A percentile compares a stretch with the other conserved stretches of the same genome.
Evolutionary conservation across 2,888 invertebrate species (phyloP).

Genomic region (Morpho achilles): DNA sequence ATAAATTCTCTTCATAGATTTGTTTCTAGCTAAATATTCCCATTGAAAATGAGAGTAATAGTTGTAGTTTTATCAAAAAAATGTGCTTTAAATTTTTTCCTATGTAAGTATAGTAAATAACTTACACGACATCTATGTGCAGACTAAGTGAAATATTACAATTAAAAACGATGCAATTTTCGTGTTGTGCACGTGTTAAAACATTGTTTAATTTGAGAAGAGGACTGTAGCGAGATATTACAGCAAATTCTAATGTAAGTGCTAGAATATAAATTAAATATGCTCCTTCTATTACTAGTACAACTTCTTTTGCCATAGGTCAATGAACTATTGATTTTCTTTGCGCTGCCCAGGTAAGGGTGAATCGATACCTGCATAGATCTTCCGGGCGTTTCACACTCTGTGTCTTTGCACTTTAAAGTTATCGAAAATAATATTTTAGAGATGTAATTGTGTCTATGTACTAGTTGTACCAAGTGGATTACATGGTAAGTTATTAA

Average conservation of each 20-base stretch:
- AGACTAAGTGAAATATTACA: not conserved
- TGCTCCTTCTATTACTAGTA: not conserved
- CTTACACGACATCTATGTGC: not conserved
- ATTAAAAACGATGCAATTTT: conserved; percentile 12
- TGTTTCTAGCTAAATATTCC: no score
- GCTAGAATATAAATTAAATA: not conserved
- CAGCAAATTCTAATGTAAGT: conserved; percentile 8
- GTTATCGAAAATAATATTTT: not conserved
- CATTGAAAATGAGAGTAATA: no score
- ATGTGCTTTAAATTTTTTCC: not conserved
- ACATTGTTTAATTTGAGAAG: conserved; percentile 1
- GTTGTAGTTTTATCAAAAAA: not conserved
- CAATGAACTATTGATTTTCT: conserved; percentile 13
- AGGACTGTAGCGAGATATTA: not conserved
- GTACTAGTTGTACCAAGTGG: no score
- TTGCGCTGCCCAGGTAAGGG: not conserved
- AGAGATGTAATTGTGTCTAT: no score
- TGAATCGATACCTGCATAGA: not conserved
- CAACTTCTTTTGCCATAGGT: conserved; percentile 7
- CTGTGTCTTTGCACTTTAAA: no score
- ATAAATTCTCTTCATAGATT: no score
- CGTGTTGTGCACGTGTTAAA: conserved; percentile 17
- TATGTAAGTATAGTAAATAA: not conserved
- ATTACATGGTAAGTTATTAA: no score
- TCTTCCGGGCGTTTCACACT: no score